A percentile compares a stretch with the other conserved stretches of the same genome.
Evolutionary conservation across 2,113 vertebrate species (phyloP).

Genomic region (Halichoeres trimaculatus): DNA sequence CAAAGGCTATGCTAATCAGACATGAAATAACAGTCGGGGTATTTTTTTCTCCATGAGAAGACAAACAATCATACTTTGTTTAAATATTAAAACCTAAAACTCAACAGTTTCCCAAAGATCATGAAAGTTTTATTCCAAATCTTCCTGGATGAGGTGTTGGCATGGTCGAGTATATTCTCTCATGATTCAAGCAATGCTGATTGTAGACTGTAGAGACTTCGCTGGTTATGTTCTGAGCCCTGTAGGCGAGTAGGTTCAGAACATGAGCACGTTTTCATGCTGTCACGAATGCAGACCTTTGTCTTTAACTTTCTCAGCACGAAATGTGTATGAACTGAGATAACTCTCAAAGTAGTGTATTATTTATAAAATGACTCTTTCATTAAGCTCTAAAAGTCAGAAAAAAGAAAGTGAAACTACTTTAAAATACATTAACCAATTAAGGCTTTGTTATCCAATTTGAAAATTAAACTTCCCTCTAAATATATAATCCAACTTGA

Average conservation of each 20-base stretch:
- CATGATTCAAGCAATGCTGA: neutral
- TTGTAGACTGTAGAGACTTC: slow-evolving; percentile 4
- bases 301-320: neutral
- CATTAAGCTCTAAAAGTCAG: neutral
- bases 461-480: too few relatives aligned
- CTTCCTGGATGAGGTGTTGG: neutral
- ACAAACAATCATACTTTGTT: slow-evolving; percentile 24
- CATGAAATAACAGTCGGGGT: neutral
- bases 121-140: slow-evolving; percentile 36
- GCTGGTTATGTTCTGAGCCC: slow-evolving; percentile 3
- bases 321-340: neutral
- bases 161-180: slow-evolving; percentile 4
- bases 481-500: too few relatives aligned
- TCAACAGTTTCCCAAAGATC: slow-evolving; percentile 21
- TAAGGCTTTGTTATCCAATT: too few relatives aligned
- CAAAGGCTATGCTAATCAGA: neutral
- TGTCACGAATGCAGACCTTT: neutral
- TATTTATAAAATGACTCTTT: neutral
- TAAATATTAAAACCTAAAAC: slow-evolving; percentile 30
- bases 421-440: neutral
- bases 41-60: neutral
- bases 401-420: neutral
- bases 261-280: neutral
- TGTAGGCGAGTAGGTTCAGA: neutral
- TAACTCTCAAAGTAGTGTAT: neutral